Evolutionary conservation across 2,113 vertebrate species (phyloP), one percentile per base, ranked within the genome.

Genomic region (Salvelinus sp.): DNA sequence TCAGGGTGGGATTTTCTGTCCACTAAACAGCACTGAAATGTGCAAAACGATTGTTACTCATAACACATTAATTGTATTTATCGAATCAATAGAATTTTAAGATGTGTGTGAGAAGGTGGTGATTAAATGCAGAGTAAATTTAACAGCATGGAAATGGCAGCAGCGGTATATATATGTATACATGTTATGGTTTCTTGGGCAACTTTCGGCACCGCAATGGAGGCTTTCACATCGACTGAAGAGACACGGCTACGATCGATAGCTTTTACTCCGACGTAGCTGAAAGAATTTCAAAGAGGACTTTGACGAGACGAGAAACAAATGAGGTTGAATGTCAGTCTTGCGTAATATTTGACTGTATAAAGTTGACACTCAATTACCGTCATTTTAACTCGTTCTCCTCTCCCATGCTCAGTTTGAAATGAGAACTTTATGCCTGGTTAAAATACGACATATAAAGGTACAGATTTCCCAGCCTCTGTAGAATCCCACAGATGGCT

Each of bases 401-500:
- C 54, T 57, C 13, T 14, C 54, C 54, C 54, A 57, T 20, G 20
- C 54, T 4, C 54, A 57, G 18, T 14, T 57, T 57, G 16, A 57
- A 16, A 57, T 18, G 54, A 20, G 6, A 4, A 57, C 20, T 57
- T 57, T 20, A 14, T 20, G 14, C 18, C 54, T 20, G 54, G 13
- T 20, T 20, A 57, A 71, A 47, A 63, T n/a, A 63, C 22, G 64
- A 23, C 67, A 80, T 13, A 63, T 25, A 47, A 33, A 69, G 28
- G 67, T 66, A 28, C 23, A 23, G 23, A 33, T 33, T 68, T 18
- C 27, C 14, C 4, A 68, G 25, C 65, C 30, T 28, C 76, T 81
- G 76, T 69, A 77, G 20, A 18, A 64, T 80, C 72, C 73, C 82
- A 87, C 79, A 88, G 82, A 82, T 69, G 38, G 9, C 38, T 44